Evolutionary conservation across 2,888 invertebrate species (phyloP), one percentile per base, ranked within the genome.

Genomic region (Diachrysia chrysitis): DNA sequence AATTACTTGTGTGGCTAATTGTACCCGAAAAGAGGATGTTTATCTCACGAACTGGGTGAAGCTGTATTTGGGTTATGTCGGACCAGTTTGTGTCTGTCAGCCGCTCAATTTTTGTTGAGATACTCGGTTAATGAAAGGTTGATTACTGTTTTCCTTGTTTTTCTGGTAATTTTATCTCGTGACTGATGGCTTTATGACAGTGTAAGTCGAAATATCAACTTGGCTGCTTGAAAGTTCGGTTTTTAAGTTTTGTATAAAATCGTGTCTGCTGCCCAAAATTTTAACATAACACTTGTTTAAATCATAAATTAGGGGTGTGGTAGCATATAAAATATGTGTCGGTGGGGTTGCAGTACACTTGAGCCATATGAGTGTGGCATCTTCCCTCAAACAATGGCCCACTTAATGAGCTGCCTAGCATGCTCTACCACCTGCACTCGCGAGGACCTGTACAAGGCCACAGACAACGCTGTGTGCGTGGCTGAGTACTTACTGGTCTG

Each of bases 51-150:
- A 82, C 71, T 83, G 80, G 83, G 81, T 78, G 77, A 81, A 70
- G 76, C 72, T 63, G 76, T 78, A 79, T 85, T 82, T 83, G 73
- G 81, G 80, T 83, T 83, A 78, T 61, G 57, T 57, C n/a, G 68
- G 78, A 84, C 83, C 85, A 76, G 86, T 84, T 84, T 73, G 60
- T 73, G 74, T 83, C 73, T 76, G 79, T 79, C 80, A 69, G 59
- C 73, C 53, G 69, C 55, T 68, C 37, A 56, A 69, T 73, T 79
- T 81, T 78, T 65, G 70, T 79, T 78, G 78, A 74, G 58, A 68
- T 66, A n/a, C n/a, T 78, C 59, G 74, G 79, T 78, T 74, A 76
- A 69, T 68, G 62, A 42, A 70, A 77, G 76, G 63, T 65, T 73
- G 64, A 66, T 61, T 67, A 42, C 19, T 67, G 56, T 67, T 66